Evolutionary conservation across 2,113 vertebrate genomes (phyloP).

Genomic region (Calcarius ornatus): DNA sequence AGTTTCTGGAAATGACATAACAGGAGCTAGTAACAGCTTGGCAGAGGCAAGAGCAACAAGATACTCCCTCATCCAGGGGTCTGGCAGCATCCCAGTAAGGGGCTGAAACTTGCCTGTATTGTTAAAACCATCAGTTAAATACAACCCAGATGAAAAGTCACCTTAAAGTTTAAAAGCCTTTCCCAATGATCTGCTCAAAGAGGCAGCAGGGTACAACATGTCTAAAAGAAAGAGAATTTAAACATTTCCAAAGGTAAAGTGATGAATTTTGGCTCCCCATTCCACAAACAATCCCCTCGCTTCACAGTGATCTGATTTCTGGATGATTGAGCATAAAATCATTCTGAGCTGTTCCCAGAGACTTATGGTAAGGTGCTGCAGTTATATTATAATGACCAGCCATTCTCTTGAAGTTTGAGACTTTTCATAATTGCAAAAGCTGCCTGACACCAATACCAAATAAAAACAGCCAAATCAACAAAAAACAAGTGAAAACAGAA

Average conservation of each 20-base stretch:
- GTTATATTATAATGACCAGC: background rate
- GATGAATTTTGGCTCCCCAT: background rate
- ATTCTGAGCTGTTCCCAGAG: background rate
- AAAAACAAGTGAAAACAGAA: background rate
- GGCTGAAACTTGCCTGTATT: background rate
- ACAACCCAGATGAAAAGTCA: background rate
- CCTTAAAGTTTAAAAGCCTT: background rate
- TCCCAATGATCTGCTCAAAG: background rate
- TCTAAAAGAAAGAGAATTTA: background rate
- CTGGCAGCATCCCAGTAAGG: background rate
- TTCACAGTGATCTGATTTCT: background rate
- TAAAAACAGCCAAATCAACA: background rate
- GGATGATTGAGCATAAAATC: background rate
- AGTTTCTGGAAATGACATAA: conserved; percentile 35
- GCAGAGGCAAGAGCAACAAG: background rate
- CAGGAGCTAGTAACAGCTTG: background rate
- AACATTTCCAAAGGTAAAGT: background rate
- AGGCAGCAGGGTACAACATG: background rate
- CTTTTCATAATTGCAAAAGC: background rate
- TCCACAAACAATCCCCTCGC: background rate
- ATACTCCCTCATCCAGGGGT: background rate
- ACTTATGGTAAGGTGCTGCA: background rate
- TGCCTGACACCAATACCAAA: background rate
- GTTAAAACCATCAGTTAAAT: background rate
- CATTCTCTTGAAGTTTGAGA: background rate